phyloP scores from a whole-genome alignment of 2,797 vertebrate genomes.

The Malurus splendens region DNA sequence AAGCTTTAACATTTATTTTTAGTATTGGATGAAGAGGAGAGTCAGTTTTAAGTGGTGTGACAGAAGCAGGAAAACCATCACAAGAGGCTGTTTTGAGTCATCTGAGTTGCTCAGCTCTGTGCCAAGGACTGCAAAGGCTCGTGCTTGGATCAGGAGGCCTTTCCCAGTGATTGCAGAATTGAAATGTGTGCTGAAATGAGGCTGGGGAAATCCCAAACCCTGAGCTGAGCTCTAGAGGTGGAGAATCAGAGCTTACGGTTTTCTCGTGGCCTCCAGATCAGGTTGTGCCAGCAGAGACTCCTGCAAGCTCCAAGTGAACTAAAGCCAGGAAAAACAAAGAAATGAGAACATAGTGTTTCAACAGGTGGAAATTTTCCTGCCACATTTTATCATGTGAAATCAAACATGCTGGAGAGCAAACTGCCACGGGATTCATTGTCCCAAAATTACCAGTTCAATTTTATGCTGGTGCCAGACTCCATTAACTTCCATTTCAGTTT shows the following conservation, averaged over 20 bases:
- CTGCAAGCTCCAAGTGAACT: background rate
- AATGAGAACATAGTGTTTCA: conserved; percentile 29
- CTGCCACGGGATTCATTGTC: background rate
- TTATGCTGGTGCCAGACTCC: conserved; percentile 11
- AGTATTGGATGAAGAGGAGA: background rate
- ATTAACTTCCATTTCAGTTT: conserved; percentile 9
- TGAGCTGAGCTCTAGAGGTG: background rate
- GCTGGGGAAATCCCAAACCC: background rate
- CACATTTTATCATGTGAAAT: conserved; percentile 11
- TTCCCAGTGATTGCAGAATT: background rate
- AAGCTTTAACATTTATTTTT: background rate
- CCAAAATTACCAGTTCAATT: background rate
- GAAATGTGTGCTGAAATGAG: background rate
- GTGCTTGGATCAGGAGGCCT: background rate
- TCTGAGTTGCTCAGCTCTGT: background rate
- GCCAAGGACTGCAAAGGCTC: background rate
- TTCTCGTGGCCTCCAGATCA: background rate
- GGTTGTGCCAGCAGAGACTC: background rate
- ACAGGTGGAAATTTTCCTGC: conserved; percentile 48
- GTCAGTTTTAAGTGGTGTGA: background rate
- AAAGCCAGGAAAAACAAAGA: conserved; percentile 40
- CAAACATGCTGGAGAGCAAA: background rate
- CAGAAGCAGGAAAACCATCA: background rate
- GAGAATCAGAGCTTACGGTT: background rate
- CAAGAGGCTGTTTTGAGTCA: background rate